Evolutionary conservation across 1,140 invertebrate species (phyloP), one percentile per base, ranked within the genome.

Genomic region (Trissolcus basalis): DNA sequence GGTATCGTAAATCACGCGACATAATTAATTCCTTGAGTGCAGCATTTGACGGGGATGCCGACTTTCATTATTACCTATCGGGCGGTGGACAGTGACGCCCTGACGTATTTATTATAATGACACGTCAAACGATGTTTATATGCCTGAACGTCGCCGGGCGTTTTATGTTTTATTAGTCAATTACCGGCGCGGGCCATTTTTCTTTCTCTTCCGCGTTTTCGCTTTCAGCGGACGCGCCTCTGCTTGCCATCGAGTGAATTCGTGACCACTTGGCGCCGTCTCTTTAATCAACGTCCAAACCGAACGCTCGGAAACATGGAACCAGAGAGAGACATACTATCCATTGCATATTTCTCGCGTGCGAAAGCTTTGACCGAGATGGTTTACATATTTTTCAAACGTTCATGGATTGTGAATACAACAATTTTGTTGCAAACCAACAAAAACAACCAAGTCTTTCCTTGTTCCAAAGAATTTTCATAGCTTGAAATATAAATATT

Each of bases 231-330:
- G 32, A 47, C 51, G 51, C 41, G 54, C 56, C 56, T 36, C 44
- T 3, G 16, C 19, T 32, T 19, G 19, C n/a, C 43, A 45, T 48
- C 56, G 56, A 12, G 56, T 15, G 9, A 44, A 55, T 44, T 65
- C 61, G 61, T 65, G 51, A 55, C 41, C 61, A 54, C 15, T 27
- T 13, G 61, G 15, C 16, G 51, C 44, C 32, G 61, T 16, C 50
- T 65, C 63, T 56, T 67, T 67, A 67, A 67, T 67, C 53, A 58
- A 56, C 53, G 63, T 56, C 50, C 41, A 33, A 54, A 45, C 61
- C 36, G 9, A 39, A 56, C 36, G 44, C 15, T 43, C 39, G 39
- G 39, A 49, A 49, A 27, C 27, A 49, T 41, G 39, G 36, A 54
- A 43, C 15, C 33, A 11, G 36, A 43, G 51, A 54, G 50, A 53